Evolutionary conservation across 2,113 vertebrate genomes (phyloP), one percentile per base, ranked within the genome.

Genomic region (Pterocles gutturalis): DNA sequence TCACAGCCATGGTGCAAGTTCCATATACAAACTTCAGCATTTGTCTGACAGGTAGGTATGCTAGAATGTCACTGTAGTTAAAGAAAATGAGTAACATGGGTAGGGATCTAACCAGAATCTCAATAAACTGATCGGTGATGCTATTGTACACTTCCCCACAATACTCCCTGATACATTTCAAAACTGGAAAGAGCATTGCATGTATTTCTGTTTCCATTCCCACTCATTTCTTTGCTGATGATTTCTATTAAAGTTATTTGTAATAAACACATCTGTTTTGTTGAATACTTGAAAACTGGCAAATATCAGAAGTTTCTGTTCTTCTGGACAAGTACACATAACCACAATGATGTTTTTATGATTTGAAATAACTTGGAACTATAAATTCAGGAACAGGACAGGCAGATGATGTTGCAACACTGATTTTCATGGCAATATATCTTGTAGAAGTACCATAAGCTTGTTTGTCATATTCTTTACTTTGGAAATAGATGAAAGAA

Each of bases 401-500:
- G 82, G 86, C 93, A 89, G 48, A 82, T 29, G 25, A 67, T 95
- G 83, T 95, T 53, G 86, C 83, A 91, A 89, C 48, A 28, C 36
- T 83, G 51, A 90, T 93, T 93, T 96, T 96, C 71, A 65, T 0
- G 28, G 77, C 31, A 13, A 53, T 95, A 57, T 64, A 75, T 93
- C 90, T 87, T 91, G 21, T 22, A 84, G 48, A 67, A 87, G 31
- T 57, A 93, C 38, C 2, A 0, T 77, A 71, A 95, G 51, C 36
- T 95, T 92, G 34, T 87, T 91, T 95, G 80, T 57, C 67, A 43
- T 55, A 90, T 55, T 72, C 36, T 83, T 89, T 87, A 41, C 45
- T 94, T 87, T 95, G 90, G 92, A 93, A 95, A 75, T 6, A 95
- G 89, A 93, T 96, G 57, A 96, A 95, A 94, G 92, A 43, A 79